Evolutionary conservation across 2,888 invertebrate species (phyloP).

Genomic region (Heliconius ethilla): DNA sequence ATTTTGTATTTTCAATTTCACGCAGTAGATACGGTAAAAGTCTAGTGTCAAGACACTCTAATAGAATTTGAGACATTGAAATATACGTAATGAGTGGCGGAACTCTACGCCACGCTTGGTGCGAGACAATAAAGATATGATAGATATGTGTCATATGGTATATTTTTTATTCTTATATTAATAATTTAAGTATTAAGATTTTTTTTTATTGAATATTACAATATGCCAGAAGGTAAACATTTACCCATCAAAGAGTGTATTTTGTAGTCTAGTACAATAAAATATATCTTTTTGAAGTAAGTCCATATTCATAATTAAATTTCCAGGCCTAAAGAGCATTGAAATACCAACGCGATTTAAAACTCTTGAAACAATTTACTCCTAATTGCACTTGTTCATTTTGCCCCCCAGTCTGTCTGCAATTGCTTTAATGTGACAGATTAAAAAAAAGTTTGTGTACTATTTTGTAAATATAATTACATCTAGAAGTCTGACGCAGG

Average conservation of each 20-base stretch:
- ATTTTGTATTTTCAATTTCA: background rate
- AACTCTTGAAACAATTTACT: slow-evolving; percentile 46
- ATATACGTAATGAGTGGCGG: background rate
- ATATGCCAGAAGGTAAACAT: too few species aligned
- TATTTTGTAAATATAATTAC: background rate
- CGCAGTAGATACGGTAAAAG: background rate
- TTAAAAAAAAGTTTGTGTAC: slow-evolving; percentile 19
- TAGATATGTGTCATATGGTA: background rate
- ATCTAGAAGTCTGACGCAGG: background rate
- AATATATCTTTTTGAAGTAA: slow-evolving; percentile 33
- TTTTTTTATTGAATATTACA: too few species aligned
- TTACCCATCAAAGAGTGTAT: background rate
- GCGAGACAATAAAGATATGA: background rate
- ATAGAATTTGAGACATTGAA: background rate
- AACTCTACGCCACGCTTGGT: background rate
- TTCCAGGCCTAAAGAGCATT: slow-evolving; percentile 43
- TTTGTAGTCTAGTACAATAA: background rate
- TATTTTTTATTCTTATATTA: too few species aligned
- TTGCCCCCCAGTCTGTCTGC: slow-evolving; percentile 44
- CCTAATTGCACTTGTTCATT: slow-evolving; percentile 47
- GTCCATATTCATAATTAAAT: slow-evolving; percentile 40
- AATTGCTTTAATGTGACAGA: slow-evolving; percentile 43
- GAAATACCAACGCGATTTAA: slow-evolving; percentile 47
- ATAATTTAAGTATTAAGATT: too few species aligned
- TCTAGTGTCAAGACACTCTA: background rate